Evolutionary conservation across 1,140 invertebrate species (phyloP).

Genomic region (Drosophila asahinai): DNA sequence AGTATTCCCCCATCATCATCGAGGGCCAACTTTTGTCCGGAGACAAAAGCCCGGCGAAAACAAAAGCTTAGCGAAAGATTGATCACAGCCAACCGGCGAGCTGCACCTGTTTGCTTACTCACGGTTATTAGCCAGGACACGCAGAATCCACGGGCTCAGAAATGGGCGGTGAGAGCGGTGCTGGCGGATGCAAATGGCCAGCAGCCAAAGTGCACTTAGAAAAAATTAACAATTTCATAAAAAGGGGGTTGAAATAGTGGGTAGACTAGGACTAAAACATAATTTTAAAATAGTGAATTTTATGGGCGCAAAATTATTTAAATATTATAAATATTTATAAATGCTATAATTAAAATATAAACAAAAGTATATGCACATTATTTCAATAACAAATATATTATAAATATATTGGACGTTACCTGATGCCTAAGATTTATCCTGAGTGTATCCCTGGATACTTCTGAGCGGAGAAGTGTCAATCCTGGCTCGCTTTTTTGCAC

Average conservation of each 20-base stretch:
- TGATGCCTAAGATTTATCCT: not conserved
- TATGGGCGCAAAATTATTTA: no score
- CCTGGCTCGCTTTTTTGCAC: conserved; percentile 69
- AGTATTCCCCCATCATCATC: conserved; percentile 48
- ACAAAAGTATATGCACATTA: not conserved
- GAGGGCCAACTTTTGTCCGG: conserved; percentile 45
- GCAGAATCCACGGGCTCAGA: conserved; percentile 15
- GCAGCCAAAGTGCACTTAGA: conserved; percentile 3
- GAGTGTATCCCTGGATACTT: conserved; percentile 11
- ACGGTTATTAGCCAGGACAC: conserved; percentile 78
- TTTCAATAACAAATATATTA: not conserved
- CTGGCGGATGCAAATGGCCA: conserved; percentile 64
- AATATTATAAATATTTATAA: not conserved
- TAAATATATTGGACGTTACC: not conserved
- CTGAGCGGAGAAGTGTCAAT: conserved; percentile 39
- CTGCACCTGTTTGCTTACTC: conserved; percentile 80
- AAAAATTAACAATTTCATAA: not conserved
- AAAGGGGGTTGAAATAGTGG: not conserved
- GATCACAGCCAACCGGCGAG: conserved; percentile 63
- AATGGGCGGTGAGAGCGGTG: not conserved
- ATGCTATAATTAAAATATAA: not conserved
- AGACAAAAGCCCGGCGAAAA: conserved; percentile 80
- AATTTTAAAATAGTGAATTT: no score
- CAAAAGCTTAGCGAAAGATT: conserved; percentile 81
- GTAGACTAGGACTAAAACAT: no score